A percentile compares a stretch with the other conserved stretches of the same genome.
These are phyloP conservation scores for Calliopum simillimum DNA, from an alignment of 2,888 invertebrate genomes.

Conservation along the genomic window DNA sequence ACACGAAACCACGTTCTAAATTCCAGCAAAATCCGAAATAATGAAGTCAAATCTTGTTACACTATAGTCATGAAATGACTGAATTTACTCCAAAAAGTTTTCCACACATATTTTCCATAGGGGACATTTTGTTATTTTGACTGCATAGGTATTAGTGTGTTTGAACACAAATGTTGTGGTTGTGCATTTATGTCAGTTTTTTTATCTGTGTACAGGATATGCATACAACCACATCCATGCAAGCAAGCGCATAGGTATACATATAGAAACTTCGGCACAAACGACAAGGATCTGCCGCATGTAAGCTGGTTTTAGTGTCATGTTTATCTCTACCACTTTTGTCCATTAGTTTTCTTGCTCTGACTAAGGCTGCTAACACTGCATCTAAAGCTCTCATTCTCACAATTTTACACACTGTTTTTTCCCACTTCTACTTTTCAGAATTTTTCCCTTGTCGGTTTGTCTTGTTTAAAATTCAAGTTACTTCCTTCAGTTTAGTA, in stretches of 20 bases:
- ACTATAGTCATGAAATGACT: no score
- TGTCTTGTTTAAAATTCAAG: background rate
- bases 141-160: background rate
- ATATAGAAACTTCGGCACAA: background rate
- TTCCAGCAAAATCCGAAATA: no score
- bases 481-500: no score
- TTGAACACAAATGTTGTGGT: background rate
- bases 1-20: no score
- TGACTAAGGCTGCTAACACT: no score
- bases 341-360: background rate
- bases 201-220: background rate
- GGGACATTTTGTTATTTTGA: no score
- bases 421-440: background rate
- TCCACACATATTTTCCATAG: background rate
- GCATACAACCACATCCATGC: background rate
- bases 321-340: constrained; percentile 24
- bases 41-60: no score
- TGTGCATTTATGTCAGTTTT: background rate
- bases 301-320: constrained; percentile 22
- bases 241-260: background rate
- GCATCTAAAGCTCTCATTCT: no score
- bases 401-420: background rate
- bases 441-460: background rate
- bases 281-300: background rate
- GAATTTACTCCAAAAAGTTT: no score